Evolutionary conservation across 1,140 invertebrate genomes (phyloP).

Genomic region (Temnothorax longispinosus): DNA sequence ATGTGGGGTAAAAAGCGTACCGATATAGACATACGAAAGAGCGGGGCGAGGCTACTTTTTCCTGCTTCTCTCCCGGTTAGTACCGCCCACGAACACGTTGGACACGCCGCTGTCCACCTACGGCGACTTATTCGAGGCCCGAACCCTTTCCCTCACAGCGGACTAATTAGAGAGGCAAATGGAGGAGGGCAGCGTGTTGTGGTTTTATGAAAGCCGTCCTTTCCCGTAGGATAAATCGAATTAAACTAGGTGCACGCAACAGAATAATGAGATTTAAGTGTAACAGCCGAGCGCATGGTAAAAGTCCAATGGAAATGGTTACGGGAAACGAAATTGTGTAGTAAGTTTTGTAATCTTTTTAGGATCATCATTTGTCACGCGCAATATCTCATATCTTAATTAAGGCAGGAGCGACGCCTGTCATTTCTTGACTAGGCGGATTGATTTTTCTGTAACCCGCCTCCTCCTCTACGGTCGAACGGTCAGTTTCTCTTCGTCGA

Average conservation of each 20-base stretch:
- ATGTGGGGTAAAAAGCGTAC: slow-evolving; percentile 61
- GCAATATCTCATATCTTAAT: slow-evolving; percentile 11
- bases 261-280: background rate
- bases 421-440: slow-evolving; percentile 29
- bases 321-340: background rate
- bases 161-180: slow-evolving; percentile 56
- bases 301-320: background rate
- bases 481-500: slow-evolving; percentile 64
- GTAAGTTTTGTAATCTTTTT: background rate
- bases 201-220: slow-evolving; percentile 50
- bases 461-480: slow-evolving; percentile 60
- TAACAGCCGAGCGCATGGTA: background rate
- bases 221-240: slow-evolving; percentile 21
- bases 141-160: slow-evolving; percentile 33
- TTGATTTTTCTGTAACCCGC: slow-evolving; percentile 34
- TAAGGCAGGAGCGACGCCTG: background rate
- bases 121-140: slow-evolving; percentile 53
- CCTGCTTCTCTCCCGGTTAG: slow-evolving; percentile 62
- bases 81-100: slow-evolving; percentile 67
- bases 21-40: slow-evolving; percentile 65
- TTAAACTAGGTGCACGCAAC: slow-evolving; percentile 28
- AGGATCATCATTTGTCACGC: background rate
- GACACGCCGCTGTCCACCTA: slow-evolving; percentile 56
- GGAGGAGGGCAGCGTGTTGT: slow-evolving; percentile 33
- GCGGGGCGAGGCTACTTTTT: slow-evolving; percentile 56